phyloP scores from a whole-genome alignment of 2,113 vertebrate genomes.

The Laticauda laticaudata region DNA sequence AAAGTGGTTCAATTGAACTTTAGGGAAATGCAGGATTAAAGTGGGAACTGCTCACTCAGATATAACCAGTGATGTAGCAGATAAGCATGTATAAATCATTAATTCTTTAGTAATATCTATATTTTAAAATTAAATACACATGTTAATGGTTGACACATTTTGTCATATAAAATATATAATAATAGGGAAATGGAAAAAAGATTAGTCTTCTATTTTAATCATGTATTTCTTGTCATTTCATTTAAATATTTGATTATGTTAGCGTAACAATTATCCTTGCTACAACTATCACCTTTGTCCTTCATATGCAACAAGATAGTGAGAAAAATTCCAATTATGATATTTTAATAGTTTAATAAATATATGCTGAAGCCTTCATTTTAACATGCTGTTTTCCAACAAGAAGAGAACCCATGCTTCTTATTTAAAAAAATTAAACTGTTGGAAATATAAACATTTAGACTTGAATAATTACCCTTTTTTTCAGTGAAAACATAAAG shows the following conservation, averaged over 20 bases:
- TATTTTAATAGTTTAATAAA: neutral
- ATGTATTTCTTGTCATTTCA: neutral
- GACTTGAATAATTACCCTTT: neutral
- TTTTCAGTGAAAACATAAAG: neutral
- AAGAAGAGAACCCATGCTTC: neutral
- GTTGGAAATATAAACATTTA: neutral
- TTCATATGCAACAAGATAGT: neutral
- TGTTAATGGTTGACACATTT: neutral
- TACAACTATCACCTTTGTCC: neutral
- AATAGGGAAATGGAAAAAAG: neutral
- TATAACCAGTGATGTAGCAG: neutral
- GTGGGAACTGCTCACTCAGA: neutral
- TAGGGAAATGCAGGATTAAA: neutral
- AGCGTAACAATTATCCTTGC: neutral
- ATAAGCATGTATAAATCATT: neutral
- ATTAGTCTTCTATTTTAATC: neutral
- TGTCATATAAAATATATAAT: neutral
- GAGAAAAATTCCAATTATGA: neutral
- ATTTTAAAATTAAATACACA: neutral
- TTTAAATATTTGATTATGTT: neutral
- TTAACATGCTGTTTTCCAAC: neutral
- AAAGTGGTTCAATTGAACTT: neutral
- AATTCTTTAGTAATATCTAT: neutral
- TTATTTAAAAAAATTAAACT: neutral
- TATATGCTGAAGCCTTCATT: neutral